phyloP scores from a whole-genome alignment of 35 echinoderm and acorn worm species.

The Eucidaris tribuloides region DNA sequence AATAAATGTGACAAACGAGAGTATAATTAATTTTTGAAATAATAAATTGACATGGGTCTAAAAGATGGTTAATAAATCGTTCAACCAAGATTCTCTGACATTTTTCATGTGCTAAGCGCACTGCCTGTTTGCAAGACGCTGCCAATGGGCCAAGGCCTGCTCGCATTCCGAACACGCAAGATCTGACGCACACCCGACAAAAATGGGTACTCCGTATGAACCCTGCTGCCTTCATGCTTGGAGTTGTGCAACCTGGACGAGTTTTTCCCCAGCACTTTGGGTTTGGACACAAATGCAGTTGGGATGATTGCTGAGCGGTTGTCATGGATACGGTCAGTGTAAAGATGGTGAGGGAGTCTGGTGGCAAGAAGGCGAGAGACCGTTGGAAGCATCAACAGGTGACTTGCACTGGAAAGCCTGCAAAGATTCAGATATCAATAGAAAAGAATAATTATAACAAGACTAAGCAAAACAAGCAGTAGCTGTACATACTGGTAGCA shows the following conservation, averaged over 20 bases:
- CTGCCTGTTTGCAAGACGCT: slow-evolving; percentile 69
- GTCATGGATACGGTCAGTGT: slow-evolving; percentile 12
- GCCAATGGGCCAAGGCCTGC: slow-evolving; percentile 67
- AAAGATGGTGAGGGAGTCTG: slow-evolving; percentile 16
- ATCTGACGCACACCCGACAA: slow-evolving; percentile 56
- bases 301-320: slow-evolving; percentile 27
- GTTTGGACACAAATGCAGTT: slow-evolving; percentile 63
- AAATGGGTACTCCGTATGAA: slow-evolving; percentile 37
- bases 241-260: slow-evolving; percentile 32
- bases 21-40: too few species aligned
- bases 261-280: slow-evolving; percentile 44
- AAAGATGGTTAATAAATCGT: background rate
- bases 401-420: slow-evolving; percentile 61
- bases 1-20: too few species aligned
- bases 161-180: slow-evolving; percentile 59
- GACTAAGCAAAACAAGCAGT: too few species aligned
- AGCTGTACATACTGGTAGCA: too few species aligned
- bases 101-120: slow-evolving; percentile 13
- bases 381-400: slow-evolving; percentile 28
- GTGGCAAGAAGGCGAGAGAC: slow-evolving; percentile 49
- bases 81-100: slow-evolving; percentile 37
- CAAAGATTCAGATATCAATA: too few species aligned
- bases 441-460: too few species aligned
- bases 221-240: background rate
- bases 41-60: too few species aligned